These are phyloP conservation scores for Laothoe populi DNA, from an alignment of 2,888 invertebrate genomes.

Conservation along the genomic window DNA sequence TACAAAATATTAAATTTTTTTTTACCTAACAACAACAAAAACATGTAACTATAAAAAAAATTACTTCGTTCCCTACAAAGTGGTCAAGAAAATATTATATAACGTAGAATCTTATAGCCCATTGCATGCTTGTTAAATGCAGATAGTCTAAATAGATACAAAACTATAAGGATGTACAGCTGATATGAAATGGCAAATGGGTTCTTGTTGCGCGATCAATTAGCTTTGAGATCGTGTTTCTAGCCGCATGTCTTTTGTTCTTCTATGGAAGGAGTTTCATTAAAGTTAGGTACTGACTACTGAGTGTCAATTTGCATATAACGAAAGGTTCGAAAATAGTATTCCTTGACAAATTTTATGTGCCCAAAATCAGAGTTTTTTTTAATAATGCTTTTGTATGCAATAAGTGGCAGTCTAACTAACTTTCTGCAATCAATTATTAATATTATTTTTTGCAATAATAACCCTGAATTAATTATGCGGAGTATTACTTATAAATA, in stretches of 20 bases:
- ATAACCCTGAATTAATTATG: no score
- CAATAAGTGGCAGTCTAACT: no score
- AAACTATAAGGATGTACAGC: conserved; percentile 15
- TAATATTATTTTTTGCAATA: no score
- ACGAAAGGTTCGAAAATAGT: not conserved
- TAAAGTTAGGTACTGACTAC: conserved; percentile 7
- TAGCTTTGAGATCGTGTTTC: conserved; percentile 23
- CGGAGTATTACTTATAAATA: no score
- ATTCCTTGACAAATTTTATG: not conserved
- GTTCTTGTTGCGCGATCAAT: conserved; percentile 17
- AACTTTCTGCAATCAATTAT: no score
- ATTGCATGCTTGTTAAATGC: not conserved
- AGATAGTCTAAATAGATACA: conserved; percentile 8
- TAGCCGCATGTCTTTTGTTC: conserved; percentile 21
- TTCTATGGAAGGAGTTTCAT: conserved; percentile 14
- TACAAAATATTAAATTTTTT: no score
- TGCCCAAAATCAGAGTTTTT: not conserved
- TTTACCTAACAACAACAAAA: no score
- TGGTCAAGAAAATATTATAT: not conserved
- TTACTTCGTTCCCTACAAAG: no score
- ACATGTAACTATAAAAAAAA: not conserved
- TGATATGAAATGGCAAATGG: conserved; percentile 12
- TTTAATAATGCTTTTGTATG: no score
- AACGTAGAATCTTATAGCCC: not conserved
- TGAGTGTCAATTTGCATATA: conserved; percentile 5